phyloP scores from a whole-genome alignment of 2,113 vertebrate species.

The Gymnorhina tibicen region DNA sequence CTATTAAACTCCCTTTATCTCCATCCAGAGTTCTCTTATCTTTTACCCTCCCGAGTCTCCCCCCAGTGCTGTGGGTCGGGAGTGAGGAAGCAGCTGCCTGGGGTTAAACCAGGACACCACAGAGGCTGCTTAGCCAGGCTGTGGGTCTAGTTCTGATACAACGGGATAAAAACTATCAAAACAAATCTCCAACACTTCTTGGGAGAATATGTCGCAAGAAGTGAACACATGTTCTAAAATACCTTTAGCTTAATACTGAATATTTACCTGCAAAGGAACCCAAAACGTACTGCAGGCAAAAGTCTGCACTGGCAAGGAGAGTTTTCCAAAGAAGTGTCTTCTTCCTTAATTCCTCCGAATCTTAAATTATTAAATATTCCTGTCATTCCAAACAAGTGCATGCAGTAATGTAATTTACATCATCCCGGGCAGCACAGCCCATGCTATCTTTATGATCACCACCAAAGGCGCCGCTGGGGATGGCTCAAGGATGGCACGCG shows the following conservation, averaged over 20 bases:
- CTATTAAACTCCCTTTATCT: background rate
- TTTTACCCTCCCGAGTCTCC: background rate
- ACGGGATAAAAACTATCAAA: background rate
- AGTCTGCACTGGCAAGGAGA: background rate
- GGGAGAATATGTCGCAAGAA: background rate
- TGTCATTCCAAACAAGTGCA: background rate
- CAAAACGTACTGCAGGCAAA: background rate
- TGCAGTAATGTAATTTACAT: background rate
- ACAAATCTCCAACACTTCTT: too few relatives aligned
- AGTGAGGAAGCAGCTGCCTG: background rate
- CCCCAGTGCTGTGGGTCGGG: too few relatives aligned
- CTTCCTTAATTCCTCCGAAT: background rate
- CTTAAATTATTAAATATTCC: background rate
- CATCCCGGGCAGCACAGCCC: fast-evolving
- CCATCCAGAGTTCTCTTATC: background rate
- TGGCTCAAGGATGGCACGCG: too few relatives aligned
- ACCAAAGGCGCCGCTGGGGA: fast-evolving
- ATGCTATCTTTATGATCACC: fast-evolving
- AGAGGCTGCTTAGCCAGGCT: background rate
- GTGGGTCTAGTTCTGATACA: background rate
- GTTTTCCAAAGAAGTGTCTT: background rate
- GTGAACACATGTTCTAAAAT: background rate
- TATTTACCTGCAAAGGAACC: background rate
- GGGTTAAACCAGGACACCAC: background rate
- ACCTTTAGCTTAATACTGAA: background rate